These are phyloP conservation scores for Andrena flavipes DNA, from an alignment of 2,888 invertebrate species.

Conservation along the genomic window DNA sequence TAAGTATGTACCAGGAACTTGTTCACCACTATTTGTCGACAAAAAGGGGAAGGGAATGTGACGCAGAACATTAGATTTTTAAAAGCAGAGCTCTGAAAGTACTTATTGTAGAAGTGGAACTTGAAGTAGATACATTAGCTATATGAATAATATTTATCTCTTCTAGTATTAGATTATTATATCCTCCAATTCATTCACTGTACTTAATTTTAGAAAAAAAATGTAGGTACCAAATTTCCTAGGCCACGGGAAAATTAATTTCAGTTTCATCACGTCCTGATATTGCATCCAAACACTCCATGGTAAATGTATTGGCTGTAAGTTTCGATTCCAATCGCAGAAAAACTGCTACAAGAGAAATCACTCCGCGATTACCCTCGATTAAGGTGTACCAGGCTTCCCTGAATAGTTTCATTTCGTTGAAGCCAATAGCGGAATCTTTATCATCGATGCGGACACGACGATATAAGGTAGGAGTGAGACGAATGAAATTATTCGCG, in stretches of 20 bases:
- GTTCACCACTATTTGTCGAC: not conserved
- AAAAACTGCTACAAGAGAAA: not conserved
- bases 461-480: constrained; percentile 14
- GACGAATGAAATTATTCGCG: constrained; percentile 51
- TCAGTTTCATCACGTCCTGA: not conserved
- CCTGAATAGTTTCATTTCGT: not conserved
- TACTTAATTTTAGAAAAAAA: too few species aligned
- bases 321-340: not conserved
- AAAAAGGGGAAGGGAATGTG: not conserved
- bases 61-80: not conserved
- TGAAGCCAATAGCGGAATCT: constrained; percentile 7
- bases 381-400: constrained; percentile 17
- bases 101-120: not conserved
- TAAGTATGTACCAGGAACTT: not conserved
- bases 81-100: not conserved
- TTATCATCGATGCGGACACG: constrained; percentile 13
- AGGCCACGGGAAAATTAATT: not conserved
- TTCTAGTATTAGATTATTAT: too few species aligned
- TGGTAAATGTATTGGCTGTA: constrained; percentile 2
- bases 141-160: too few species aligned
- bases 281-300: not conserved
- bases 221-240: too few species aligned
- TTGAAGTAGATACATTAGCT: too few species aligned
- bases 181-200: too few species aligned
- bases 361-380: constrained; percentile 3